phyloP scores from a whole-genome alignment of 1,140 invertebrate species.

The Brachionus plicatilis region DNA sequence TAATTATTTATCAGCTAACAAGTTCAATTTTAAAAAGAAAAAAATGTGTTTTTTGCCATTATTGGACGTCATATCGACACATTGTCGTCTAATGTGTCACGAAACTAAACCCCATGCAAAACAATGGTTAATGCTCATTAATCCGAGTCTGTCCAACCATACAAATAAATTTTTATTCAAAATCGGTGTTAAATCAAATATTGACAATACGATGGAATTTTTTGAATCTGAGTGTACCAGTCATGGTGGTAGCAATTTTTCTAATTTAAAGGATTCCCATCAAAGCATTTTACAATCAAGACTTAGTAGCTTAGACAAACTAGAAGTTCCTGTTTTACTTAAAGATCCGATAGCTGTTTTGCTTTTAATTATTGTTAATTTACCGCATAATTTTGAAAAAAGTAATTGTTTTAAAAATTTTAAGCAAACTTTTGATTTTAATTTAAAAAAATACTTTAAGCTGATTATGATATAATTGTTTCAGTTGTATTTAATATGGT shows the following conservation, averaged over 20 bases:
- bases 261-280: background rate
- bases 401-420: conserved; percentile 59
- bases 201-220: conserved; percentile 52
- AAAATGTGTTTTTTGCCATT: conserved; percentile 70
- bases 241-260: conserved; percentile 3
- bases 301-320: conserved; percentile 50
- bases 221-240: conserved; percentile 40
- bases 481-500: conserved; percentile 77
- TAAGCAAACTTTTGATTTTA: background rate
- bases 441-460: conserved; percentile 55
- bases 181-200: conserved; percentile 34
- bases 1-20: conserved; percentile 56
- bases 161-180: conserved; percentile 14
- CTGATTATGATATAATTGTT: conserved; percentile 76
- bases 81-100: conserved; percentile 21
- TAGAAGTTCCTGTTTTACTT: conserved; percentile 72
- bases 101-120: conserved; percentile 30
- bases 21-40: conserved; percentile 55
- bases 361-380: conserved; percentile 75
- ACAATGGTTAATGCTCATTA: conserved; percentile 9
- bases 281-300: conserved; percentile 40
- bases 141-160: background rate
- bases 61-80: conserved; percentile 2
- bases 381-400: conserved; percentile 76
- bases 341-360: conserved; percentile 75